Percentiles rank a stretch among this genome's conserved stretches.
phyloP scores from a whole-genome alignment of 2,113 vertebrate species.

The Ovis canadensis region DNA sequence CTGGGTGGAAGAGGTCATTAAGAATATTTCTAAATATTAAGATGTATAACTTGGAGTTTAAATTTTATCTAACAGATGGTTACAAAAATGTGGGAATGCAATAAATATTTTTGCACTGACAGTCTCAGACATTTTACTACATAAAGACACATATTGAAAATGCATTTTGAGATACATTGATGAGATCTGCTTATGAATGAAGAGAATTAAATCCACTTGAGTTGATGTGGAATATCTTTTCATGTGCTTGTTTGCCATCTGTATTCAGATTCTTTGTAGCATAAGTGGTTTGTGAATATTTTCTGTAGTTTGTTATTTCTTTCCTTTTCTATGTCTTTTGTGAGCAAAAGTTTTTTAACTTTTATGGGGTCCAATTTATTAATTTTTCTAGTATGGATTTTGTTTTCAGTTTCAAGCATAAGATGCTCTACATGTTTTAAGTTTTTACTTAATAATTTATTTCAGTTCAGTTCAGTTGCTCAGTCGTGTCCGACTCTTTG shows the following conservation, averaged over 20 bases:
- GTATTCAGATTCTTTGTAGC: too few species aligned
- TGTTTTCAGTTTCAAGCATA: background rate
- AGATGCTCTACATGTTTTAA: background rate
- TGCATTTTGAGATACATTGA: background rate
- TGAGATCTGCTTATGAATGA: background rate
- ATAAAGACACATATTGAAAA: background rate
- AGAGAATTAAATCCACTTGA: background rate
- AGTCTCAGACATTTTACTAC: background rate
- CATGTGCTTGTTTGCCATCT: background rate
- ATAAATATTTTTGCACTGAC: background rate
- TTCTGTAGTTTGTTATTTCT: background rate
- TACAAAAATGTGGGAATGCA: background rate
- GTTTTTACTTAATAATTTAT: background rate
- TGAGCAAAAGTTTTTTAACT: background rate
- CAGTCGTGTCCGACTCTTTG: accelerated
- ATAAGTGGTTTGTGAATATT: background rate
- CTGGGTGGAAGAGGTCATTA: background rate
- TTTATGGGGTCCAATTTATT: background rate
- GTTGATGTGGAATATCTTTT: background rate
- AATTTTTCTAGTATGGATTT: background rate
- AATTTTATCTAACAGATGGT: background rate
- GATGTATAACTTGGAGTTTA: background rate
- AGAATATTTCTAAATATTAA: background rate
- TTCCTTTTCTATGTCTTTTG: background rate
- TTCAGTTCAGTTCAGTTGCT: too few species aligned